phyloP scores from a whole-genome alignment of 2,888 invertebrate species.

The Melieria omissa region DNA sequence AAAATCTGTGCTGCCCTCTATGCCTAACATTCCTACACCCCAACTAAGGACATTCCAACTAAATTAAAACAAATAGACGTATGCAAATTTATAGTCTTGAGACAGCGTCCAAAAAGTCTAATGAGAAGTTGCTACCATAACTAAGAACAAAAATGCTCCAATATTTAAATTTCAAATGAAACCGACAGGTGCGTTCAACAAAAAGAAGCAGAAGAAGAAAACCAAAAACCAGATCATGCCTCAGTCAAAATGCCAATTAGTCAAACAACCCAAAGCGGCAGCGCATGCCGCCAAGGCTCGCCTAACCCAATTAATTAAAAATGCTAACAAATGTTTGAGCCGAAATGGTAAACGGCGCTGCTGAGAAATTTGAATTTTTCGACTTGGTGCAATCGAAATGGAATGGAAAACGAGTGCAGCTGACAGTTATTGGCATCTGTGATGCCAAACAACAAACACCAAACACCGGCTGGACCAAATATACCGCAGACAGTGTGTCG shows the following conservation, averaged over 20 bases:
- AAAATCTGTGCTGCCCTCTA: no score
- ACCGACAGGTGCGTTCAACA: neutral
- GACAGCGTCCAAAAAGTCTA: no score
- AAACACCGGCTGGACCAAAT: no score
- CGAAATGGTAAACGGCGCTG: conserved; percentile 9
- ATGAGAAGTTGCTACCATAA: conserved; percentile 3
- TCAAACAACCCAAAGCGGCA: conserved; percentile 22
- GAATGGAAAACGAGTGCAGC: no score
- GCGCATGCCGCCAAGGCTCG: conserved; percentile 22
- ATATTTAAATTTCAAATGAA: neutral
- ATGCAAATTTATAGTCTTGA: no score
- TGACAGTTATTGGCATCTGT: no score
- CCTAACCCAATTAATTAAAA: conserved; percentile 21
- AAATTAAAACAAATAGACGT: no score
- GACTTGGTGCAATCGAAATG: no score
- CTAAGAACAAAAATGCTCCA: conserved; percentile 6
- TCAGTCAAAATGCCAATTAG: conserved; percentile 18
- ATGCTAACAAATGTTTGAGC: conserved; percentile 24
- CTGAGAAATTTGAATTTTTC: conserved; percentile 14
- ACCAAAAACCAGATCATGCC: neutral
- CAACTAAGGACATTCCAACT: no score
- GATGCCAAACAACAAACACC: no score
- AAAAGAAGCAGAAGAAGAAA: neutral
- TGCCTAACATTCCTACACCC: no score
- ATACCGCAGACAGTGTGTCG: no score